Evolutionary conservation across 2,888 invertebrate genomes (phyloP).

Genomic region (Sclerodermus sp.): DNA sequence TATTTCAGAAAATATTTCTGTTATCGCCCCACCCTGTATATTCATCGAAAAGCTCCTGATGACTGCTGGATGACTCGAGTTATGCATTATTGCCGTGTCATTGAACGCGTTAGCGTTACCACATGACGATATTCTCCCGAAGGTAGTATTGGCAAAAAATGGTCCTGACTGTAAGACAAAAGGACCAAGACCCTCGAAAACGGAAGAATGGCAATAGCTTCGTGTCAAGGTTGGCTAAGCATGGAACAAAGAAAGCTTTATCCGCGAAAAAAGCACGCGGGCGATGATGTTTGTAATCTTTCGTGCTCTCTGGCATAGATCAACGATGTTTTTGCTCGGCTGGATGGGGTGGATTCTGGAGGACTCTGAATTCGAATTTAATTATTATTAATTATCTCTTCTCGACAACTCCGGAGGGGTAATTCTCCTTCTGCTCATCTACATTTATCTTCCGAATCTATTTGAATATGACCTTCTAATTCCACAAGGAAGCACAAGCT

Average conservation of each 20-base stretch:
- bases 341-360: slow-evolving; percentile 40
- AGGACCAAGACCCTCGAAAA: slow-evolving; percentile 2
- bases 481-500: too few relatives aligned
- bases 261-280: slow-evolving; percentile 11
- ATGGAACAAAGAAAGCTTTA: slow-evolving; percentile 28
- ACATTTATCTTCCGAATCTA: too few relatives aligned
- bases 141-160: not conserved
- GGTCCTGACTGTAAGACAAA: not conserved
- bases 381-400: slow-evolving; percentile 45
- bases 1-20: too few relatives aligned
- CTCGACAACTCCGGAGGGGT: slow-evolving; percentile 1
- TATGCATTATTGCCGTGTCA: too few relatives aligned
- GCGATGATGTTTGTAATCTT: slow-evolving; percentile 45
- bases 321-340: slow-evolving; percentile 52
- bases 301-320: slow-evolving; percentile 41
- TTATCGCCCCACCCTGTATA: too few relatives aligned
- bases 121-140: not conserved
- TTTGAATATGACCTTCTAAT: too few relatives aligned
- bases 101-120: too few relatives aligned
- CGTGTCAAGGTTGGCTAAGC: slow-evolving; percentile 26
- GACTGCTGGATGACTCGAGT: too few relatives aligned
- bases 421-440: not conserved
- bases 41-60: too few relatives aligned
- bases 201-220: slow-evolving; percentile 22
- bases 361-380: slow-evolving; percentile 42